Conservation (phyloP, 1,140 invertebrate species). For the Drosophila ambigua region DNA sequence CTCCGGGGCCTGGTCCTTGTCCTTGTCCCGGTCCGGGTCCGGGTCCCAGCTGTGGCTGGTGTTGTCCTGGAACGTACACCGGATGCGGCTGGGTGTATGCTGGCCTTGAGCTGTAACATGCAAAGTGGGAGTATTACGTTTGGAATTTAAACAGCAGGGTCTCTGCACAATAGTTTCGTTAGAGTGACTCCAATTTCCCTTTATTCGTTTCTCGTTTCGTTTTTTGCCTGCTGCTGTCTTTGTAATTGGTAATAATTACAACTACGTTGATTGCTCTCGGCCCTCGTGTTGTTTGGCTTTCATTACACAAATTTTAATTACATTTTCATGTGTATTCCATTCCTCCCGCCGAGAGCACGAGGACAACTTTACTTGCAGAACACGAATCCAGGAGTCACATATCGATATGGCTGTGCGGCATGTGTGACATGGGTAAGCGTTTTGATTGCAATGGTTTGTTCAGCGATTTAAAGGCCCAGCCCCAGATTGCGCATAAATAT, state of each 20-base stretch:
- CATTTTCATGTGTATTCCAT: conserved; percentile 10
- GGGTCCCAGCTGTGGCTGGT: conserved; percentile 30
- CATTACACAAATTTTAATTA: conserved; percentile 50
- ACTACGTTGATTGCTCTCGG: background rate
- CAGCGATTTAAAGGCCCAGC: too few species aligned
- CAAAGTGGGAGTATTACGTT: conserved; percentile 23
- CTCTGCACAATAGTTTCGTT: conserved; percentile 18
- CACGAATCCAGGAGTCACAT: background rate
- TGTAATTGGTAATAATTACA: conserved; percentile 47
- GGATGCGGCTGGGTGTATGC: conserved; percentile 66
- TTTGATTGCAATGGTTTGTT: too few species aligned
- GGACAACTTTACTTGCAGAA: conserved; percentile 3
- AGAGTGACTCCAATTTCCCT: conserved; percentile 22
- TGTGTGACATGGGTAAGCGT: too few species aligned
- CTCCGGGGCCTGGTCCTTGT: background rate
- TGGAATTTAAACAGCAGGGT: background rate
- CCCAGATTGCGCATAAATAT: too few species aligned
- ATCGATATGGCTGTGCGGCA: too few species aligned
- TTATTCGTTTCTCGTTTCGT: background rate
- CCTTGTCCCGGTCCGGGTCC: conserved; percentile 9
- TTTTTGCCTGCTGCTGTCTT: background rate
- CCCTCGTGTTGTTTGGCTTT: conserved; percentile 37
- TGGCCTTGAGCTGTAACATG: conserved; percentile 61
- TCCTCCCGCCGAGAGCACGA: background rate
- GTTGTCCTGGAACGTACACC: conserved; percentile 63